Base-by-base conservation (phyloP, 2,113 vertebrate genomes). In the Phaetusa simplex region DNA sequence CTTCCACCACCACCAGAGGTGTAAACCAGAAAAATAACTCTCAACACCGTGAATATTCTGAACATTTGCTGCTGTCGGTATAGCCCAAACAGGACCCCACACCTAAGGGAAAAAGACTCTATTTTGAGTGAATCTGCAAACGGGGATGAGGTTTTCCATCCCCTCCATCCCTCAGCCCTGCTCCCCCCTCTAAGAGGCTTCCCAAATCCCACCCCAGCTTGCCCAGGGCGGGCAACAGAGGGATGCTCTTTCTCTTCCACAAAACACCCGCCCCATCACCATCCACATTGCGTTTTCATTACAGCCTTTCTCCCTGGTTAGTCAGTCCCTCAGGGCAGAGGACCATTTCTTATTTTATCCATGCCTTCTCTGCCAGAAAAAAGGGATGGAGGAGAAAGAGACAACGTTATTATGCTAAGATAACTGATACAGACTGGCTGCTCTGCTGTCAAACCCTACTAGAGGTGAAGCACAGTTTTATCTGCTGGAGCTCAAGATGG, bases 371-470 rank as follows among this genome's bases (percentile, higher is more conserved):
- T n/a, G 34, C 14, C 23, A 56, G 5, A 42, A 42, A 78, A 58
- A 67, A 2, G 5, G 30, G 17, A 34, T 6, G 11, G 47, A 64
- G 21, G 7, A 79, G 4, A 23, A 59, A 81, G 13, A 20, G 29
- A 7, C 9, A 34, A 5, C 0, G 1, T 10, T 12, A 32, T 12
- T 36, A 19, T 8, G 18, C 14, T 5, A 12, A 29, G n/a, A n/a
- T 29, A 73, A 69, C 38, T 11, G 30, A 47, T 0, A 4, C 16
- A 52, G 88, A 64, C 26, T 2, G 21, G n/a, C 34, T 50, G 11
- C 32, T 67, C 50, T 3, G 27, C 72, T 71, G 32, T 47, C 73
- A 73, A 47, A 82, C 45, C 62, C 78, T 24, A 2, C 42, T 1
- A 13, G 5, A 89, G 20, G 11, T 8, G 6, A 5, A 55, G 56